Percentiles rank a stretch among this genome's conserved stretches.
These are phyloP conservation scores for Lepidurus apus DNA, from an alignment of 1,140 invertebrate species.

Conservation along the genomic window DNA sequence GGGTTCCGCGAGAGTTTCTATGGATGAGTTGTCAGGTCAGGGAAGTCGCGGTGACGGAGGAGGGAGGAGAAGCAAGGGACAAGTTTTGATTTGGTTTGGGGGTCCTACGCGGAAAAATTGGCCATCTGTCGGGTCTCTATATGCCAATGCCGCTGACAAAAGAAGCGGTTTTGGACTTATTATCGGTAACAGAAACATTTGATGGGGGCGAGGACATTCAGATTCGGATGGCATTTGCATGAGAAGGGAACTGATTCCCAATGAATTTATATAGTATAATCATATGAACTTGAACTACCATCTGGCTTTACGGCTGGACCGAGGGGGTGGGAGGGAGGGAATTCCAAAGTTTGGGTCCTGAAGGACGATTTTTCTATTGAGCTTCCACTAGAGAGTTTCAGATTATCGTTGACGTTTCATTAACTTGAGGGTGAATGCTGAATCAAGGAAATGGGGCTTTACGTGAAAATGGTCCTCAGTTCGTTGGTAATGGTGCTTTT, in stretches of 20 bases:
- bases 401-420: background rate
- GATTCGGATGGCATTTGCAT: background rate
- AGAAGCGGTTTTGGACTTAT: slow-evolving; percentile 19
- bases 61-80: background rate
- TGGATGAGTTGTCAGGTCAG: slow-evolving; percentile 7
- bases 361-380: background rate
- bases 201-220: slow-evolving; percentile 16
- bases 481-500: no score
- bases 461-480: background rate
- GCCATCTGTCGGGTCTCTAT: background rate
- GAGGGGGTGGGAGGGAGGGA: background rate
- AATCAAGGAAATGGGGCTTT: background rate
- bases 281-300: slow-evolving; percentile 19
- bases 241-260: slow-evolving; percentile 18
- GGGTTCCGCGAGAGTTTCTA: background rate
- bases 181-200: slow-evolving; percentile 22
- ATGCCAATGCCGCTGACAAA: background rate
- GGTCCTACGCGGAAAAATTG: slow-evolving; percentile 10
- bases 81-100: slow-evolving; percentile 10
- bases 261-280: slow-evolving; percentile 22
- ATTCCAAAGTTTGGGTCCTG: background rate
- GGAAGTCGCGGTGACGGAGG: background rate
- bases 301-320: background rate
- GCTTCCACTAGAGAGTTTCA: background rate
- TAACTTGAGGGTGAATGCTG: background rate